A percentile compares a stretch with the other conserved stretches of the same genome.
These are phyloP conservation scores for Drosophila diplacantha DNA, from an alignment of 2,888 invertebrate species.

Conservation along the genomic window DNA sequence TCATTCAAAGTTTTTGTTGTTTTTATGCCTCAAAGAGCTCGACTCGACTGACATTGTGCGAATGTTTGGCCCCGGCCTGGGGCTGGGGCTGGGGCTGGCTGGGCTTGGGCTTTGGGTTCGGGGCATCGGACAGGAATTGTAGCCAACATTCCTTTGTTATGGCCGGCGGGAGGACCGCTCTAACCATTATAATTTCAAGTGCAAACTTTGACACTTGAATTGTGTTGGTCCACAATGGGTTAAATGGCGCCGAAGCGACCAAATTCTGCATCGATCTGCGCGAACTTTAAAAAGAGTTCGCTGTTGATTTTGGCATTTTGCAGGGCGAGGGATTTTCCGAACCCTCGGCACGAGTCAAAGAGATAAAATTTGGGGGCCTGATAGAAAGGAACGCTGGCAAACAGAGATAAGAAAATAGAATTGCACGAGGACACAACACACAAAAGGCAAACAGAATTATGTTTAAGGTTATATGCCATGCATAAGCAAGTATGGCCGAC, in stretches of 20 bases:
- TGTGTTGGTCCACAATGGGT: slow-evolving; percentile 24
- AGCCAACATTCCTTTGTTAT: slow-evolving; percentile 35
- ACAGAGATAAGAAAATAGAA: slow-evolving; percentile 42
- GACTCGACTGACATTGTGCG: slow-evolving; percentile 42
- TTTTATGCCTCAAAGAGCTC: slow-evolving; percentile 39
- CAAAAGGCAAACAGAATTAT: slow-evolving; percentile 68
- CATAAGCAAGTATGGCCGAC: slow-evolving; percentile 67
- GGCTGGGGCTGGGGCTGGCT: background rate
- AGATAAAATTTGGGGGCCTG: slow-evolving; percentile 53
- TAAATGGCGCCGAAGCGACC: slow-evolving; percentile 7
- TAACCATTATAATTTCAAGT: slow-evolving; percentile 42
- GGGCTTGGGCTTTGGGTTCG: background rate
- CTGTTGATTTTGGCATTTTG: slow-evolving; percentile 6
- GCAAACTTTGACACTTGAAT: slow-evolving; percentile 41
- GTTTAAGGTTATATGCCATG: slow-evolving; percentile 71
- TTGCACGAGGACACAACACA: slow-evolving; percentile 58
- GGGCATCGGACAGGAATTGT: slow-evolving; percentile 8
- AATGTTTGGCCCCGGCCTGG: slow-evolving; percentile 35
- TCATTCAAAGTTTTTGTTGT: slow-evolving; percentile 31
- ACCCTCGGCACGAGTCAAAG: slow-evolving; percentile 51
- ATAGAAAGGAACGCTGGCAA: slow-evolving; percentile 27
- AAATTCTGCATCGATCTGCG: background rate
- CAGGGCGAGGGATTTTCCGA: background rate
- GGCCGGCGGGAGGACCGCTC: slow-evolving; percentile 8
- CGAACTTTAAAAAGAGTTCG: slow-evolving; percentile 3